These are phyloP conservation scores for Drosophila acutilabella DNA, from an alignment of 2,888 invertebrate genomes.

Conservation along the genomic window DNA sequence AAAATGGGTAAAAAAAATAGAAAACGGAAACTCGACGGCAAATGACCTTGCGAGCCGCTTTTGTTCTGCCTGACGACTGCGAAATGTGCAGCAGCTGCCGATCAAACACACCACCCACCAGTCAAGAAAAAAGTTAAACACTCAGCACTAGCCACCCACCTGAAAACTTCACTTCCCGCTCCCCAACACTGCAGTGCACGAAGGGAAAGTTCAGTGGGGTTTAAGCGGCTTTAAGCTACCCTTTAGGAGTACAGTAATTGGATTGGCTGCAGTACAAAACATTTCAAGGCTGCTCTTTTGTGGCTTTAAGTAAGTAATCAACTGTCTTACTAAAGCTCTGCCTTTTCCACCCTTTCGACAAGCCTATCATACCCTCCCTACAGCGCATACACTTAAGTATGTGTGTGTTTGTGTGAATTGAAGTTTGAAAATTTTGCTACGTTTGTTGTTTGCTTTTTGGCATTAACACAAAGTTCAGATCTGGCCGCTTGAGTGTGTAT, in stretches of 20 bases:
- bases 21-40: slow-evolving; percentile 45
- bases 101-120: slow-evolving; percentile 35
- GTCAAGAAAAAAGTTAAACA: slow-evolving; percentile 5
- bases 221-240: neutral
- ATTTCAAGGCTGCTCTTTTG: too few species aligned
- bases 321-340: too few species aligned
- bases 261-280: too few species aligned
- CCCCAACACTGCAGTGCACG: neutral
- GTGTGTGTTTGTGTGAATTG: neutral
- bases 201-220: neutral
- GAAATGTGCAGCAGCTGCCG: slow-evolving; percentile 46
- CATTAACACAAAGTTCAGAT: slow-evolving; percentile 79
- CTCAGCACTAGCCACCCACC: slow-evolving; percentile 34
- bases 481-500: slow-evolving; percentile 20
- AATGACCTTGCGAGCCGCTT: slow-evolving; percentile 61
- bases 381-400: neutral
- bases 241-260: too few species aligned
- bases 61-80: slow-evolving; percentile 59
- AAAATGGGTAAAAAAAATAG: slow-evolving; percentile 1
- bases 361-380: neutral
- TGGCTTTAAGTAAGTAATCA: too few species aligned
- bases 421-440: slow-evolving; percentile 52
- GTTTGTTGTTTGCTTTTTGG: slow-evolving; percentile 67
- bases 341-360: neutral
- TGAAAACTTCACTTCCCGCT: slow-evolving; percentile 13